These are phyloP conservation scores for Sericinus montela DNA, from an alignment of 2,888 invertebrate species.

Conservation along the genomic window DNA sequence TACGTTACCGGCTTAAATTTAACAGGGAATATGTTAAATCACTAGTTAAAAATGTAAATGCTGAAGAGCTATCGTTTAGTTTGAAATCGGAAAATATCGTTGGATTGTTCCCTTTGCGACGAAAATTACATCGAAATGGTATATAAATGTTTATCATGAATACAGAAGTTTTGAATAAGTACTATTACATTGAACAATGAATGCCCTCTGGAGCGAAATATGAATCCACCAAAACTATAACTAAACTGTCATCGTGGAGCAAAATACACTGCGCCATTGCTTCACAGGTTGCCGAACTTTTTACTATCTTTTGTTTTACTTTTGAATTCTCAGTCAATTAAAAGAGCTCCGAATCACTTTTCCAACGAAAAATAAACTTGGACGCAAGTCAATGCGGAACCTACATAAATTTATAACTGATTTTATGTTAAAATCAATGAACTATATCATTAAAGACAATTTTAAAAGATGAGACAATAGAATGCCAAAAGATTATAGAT, in stretches of 20 bases:
- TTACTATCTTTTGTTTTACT: not conserved
- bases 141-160: conserved; percentile 53
- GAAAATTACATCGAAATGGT: conserved; percentile 69
- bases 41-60: not conserved
- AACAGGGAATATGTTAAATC: no score
- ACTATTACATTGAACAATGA: conserved; percentile 73
- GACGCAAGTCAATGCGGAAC: no score
- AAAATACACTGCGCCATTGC: conserved; percentile 29
- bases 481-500: no score
- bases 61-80: conserved; percentile 17
- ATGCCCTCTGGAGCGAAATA: conserved; percentile 54
- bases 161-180: conserved; percentile 71
- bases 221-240: conserved; percentile 52
- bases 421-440: no score
- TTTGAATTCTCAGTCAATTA: not conserved
- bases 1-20: no score
- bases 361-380: no score
- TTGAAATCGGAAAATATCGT: conserved; percentile 30
- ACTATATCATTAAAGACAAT: no score
- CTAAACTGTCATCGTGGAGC: conserved; percentile 42
- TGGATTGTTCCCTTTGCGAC: conserved; percentile 69
- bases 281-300: not conserved
- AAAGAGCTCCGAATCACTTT: conserved; percentile 6
- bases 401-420: not conserved
- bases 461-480: no score